A percentile compares a stretch with the other conserved stretches of the same genome.
phyloP scores from a whole-genome alignment of 2,888 invertebrate species.

The Nomada hirtipes region DNA sequence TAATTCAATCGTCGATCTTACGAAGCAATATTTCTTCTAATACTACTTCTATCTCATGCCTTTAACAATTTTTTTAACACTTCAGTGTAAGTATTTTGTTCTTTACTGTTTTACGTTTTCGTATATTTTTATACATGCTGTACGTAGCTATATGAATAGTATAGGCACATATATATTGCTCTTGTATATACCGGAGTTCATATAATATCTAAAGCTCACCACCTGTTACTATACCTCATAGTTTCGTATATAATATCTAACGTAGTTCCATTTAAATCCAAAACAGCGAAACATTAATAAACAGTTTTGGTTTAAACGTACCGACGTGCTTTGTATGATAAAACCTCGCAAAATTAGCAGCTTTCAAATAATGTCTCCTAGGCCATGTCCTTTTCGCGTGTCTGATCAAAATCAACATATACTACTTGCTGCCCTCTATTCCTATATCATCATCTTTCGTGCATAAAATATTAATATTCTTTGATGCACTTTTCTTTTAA shows the following conservation, averaged over 20 bases:
- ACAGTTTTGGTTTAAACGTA: slow-evolving; percentile 13
- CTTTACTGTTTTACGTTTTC: slow-evolving; percentile 18
- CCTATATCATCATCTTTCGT: not conserved
- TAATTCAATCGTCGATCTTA: slow-evolving; percentile 6
- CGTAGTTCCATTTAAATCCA: slow-evolving; percentile 26
- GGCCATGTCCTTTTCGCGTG: slow-evolving; percentile 52
- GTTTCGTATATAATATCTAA: slow-evolving; percentile 37
- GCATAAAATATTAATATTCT: not conserved
- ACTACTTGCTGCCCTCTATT: slow-evolving; percentile 6
- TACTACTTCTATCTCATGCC: slow-evolving; percentile 5
- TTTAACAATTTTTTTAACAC: slow-evolving; percentile 28
- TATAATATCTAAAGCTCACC: slow-evolving; percentile 40
- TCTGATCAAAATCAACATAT: slow-evolving; percentile 20
- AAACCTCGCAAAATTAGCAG: slow-evolving; percentile 46
- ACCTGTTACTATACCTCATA: slow-evolving; percentile 44
- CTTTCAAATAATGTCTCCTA: slow-evolving; percentile 31
- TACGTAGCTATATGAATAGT: slow-evolving; percentile 23
- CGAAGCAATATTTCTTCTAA: not conserved
- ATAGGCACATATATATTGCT: slow-evolving; percentile 1
- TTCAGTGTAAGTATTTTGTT: slow-evolving; percentile 36
- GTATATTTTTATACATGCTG: slow-evolving; percentile 12
- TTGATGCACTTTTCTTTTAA: not conserved
- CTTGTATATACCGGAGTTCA: slow-evolving; percentile 37
- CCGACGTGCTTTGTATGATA: slow-evolving; percentile 51
- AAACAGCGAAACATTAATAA: slow-evolving; percentile 7